Conservation (phyloP, 2,888 invertebrate genomes). For the Harpalus rufipes region DNA sequence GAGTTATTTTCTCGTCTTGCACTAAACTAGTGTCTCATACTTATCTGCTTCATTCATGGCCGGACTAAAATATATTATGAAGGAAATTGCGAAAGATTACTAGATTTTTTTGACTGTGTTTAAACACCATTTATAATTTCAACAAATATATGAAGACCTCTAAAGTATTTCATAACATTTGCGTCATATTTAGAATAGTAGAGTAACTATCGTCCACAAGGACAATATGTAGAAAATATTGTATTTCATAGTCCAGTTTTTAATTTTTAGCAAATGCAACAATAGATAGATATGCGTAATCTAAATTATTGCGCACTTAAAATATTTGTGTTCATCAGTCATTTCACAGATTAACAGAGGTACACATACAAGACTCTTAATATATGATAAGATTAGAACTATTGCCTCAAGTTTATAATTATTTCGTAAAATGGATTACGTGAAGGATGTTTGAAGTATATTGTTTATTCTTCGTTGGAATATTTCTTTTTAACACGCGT, state of each 20-base stretch:
- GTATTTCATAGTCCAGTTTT: conserved; percentile 13
- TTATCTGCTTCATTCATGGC: conserved; percentile 25
- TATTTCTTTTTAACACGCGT: background rate
- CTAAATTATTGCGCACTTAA: conserved; percentile 22
- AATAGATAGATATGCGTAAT: background rate
- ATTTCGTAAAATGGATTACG: conserved; percentile 18
- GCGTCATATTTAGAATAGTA: background rate
- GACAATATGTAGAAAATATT: background rate
- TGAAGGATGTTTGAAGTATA: background rate
- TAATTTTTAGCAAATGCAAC: background rate
- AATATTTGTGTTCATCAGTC: conserved; percentile 43
- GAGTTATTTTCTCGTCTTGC: conserved; percentile 10
- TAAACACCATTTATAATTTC: background rate
- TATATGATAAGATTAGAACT: conserved; percentile 21
- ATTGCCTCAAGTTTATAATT: conserved; percentile 10
- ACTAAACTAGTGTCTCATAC: conserved; percentile 1
- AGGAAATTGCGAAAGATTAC: conserved; percentile 11
- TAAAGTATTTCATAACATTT: background rate
- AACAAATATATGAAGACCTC: background rate
- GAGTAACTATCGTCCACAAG: background rate
- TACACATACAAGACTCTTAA: conserved; percentile 24
- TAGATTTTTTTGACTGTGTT: background rate
- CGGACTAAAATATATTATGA: conserved; percentile 12
- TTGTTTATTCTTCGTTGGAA: conserved; percentile 20
- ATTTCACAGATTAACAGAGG: conserved; percentile 11